Percentiles rank a stretch among this genome's conserved stretches.
Evolutionary conservation across 2,797 vertebrate genomes (phyloP).

Genomic region (Dromococcyx pavoninus): DNA sequence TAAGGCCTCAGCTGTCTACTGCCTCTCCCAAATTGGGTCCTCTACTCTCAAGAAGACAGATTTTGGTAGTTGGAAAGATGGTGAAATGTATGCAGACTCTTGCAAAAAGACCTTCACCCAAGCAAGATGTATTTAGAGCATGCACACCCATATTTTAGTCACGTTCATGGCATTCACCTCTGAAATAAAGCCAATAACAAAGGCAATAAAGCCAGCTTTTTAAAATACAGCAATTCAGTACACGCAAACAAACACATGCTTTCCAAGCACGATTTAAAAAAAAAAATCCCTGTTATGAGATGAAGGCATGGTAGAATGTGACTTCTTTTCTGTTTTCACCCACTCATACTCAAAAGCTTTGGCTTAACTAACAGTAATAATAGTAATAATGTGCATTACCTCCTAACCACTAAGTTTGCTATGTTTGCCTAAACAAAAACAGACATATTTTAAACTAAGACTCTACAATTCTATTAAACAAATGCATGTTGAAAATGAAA

Average conservation of each 20-base stretch:
- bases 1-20: fast-evolving
- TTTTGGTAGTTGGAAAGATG: background rate
- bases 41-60: background rate
- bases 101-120: background rate
- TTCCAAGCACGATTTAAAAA: background rate
- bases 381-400: background rate
- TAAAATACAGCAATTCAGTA: background rate
- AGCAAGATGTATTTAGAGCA: background rate
- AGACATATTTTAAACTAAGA: conserved; percentile 14
- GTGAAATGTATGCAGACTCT: background rate
- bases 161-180: background rate
- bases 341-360: background rate
- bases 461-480: background rate
- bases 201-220: background rate
- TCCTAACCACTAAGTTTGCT: background rate
- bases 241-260: background rate
- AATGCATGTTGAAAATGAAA: background rate
- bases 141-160: background rate
- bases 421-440: conserved; percentile 4
- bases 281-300: background rate
- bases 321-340: background rate
- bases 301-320: background rate
- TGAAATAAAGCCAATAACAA: background rate
- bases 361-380: background rate
- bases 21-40: background rate